Evolutionary conservation across 2,888 invertebrate species (phyloP), one percentile per base, ranked within the genome.

Genomic region (Halictus quadricinctus): DNA sequence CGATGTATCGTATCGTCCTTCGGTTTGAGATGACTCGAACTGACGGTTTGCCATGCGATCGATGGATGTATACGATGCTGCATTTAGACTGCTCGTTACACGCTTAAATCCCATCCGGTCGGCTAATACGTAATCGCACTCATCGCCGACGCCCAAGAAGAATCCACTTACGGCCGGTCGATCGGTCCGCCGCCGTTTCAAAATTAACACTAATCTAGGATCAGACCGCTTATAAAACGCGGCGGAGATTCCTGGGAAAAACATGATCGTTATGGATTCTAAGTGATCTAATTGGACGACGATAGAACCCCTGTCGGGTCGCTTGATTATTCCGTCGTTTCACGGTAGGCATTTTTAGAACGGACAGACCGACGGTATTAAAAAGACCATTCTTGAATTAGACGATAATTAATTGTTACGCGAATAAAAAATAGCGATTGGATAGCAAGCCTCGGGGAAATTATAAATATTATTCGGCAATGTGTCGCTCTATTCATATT

Each of bases 151-250:
- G 77, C 73, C 76, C 77, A 81, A 82, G 85, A 86, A 86, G 86
- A 89, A 89, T 89, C 89, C 89, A 88, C 88, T 89, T 89, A 89
- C 86, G 83, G 48, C 66, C 83, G 84, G 79, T 81, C 81, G 80
- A 86, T 86, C 84, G 83, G 83, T 66, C 76, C 76, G 84, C 60
- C 25, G 25, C 54, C 86, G 88, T 88, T 88, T 88, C 87, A 88
- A 87, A 90, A 88, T 87, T 88, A 89, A 86, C 85, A 83, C 87
- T 88, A 88, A 87, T 90, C 90, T 90, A 83, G 90, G 88, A 89
- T 89, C 88, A 88, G 87, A 87, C 88, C 89, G 88, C 83, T 88
- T 87, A 89, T 85, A 88, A 89, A 85, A 85, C 76, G 81, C 79
- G 60, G 73, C 78, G 72, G 82, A 86, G 86, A 90, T 84, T 84